These are phyloP conservation scores for Daubentonia madagascariensis DNA, from an alignment of 2,113 vertebrate genomes.

Conservation along the genomic window DNA sequence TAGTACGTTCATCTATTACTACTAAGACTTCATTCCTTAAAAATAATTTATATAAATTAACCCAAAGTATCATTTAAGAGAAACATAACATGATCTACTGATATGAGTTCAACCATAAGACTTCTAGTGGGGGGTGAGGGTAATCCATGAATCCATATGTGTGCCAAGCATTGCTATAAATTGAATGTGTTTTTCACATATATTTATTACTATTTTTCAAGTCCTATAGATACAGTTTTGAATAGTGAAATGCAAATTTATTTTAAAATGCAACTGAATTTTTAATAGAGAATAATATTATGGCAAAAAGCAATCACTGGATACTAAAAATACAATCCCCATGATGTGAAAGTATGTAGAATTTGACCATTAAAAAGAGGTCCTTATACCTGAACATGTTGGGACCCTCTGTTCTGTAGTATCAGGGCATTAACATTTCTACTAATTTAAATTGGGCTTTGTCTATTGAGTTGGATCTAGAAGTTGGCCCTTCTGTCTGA, in stretches of 20 bases:
- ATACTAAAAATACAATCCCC: not conserved
- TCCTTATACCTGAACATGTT: not conserved
- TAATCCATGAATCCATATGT: not conserved
- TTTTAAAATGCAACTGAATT: not conserved
- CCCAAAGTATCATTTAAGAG: not conserved
- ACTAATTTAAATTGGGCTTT: not conserved
- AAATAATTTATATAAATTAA: not conserved
- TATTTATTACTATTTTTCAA: not conserved
- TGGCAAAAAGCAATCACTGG: not conserved
- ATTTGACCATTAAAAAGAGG: not conserved
- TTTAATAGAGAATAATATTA: slow-evolving; percentile 9
- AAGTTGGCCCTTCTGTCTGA: not conserved
- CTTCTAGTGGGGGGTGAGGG: not conserved
- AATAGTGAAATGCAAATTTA: not conserved
- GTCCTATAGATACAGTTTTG: not conserved
- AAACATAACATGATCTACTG: not conserved
- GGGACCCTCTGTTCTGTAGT: not conserved
- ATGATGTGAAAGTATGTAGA: not conserved
- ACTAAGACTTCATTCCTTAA: not conserved
- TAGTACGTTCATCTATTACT: not conserved
- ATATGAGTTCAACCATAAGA: not conserved
- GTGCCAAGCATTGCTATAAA: not conserved
- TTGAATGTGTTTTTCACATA: not conserved
- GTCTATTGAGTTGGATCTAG: not conserved
- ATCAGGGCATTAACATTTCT: not conserved